These are phyloP conservation scores for Candoia aspera DNA, from an alignment of 2,113 vertebrate species.

Conservation along the genomic window DNA sequence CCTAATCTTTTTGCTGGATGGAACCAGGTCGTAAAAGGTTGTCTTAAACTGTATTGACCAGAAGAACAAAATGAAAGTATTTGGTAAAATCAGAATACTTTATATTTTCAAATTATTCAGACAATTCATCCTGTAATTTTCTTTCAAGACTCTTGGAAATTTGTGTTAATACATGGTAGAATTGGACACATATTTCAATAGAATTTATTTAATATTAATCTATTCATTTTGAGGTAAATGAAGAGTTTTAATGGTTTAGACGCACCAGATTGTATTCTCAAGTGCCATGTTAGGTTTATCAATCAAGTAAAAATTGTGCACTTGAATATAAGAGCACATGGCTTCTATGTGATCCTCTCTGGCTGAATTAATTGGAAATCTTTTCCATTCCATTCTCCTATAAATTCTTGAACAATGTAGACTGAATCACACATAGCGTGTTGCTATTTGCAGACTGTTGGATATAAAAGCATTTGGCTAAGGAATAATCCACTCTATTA, in stretches of 20 bases:
- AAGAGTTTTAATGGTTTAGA: constrained; percentile 62
- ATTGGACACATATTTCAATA: constrained; percentile 50
- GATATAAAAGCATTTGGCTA: constrained; percentile 51
- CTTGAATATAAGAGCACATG: constrained; percentile 58
- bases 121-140: constrained; percentile 54
- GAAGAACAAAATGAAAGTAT: constrained; percentile 33
- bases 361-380: constrained; percentile 60
- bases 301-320: constrained; percentile 70
- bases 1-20: neutral
- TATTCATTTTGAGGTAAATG: constrained; percentile 67
- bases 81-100: constrained; percentile 34
- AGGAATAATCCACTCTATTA: constrained; percentile 39
- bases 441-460: constrained; percentile 52
- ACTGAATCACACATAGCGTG: constrained; percentile 49
- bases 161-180: constrained; percentile 58
- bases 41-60: neutral
- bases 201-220: constrained; percentile 65
- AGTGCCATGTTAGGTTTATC: constrained; percentile 70
- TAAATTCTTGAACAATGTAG: constrained; percentile 67
- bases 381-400: constrained; percentile 59
- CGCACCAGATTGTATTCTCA: constrained; percentile 62
- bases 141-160: constrained; percentile 55
- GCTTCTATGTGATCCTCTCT: constrained; percentile 60
- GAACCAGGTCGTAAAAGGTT: neutral
- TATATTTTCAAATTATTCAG: constrained; percentile 52